Evolutionary conservation across 2,888 invertebrate species (phyloP), one percentile per base, ranked within the genome.

Genomic region (Malacosoma neustria): DNA sequence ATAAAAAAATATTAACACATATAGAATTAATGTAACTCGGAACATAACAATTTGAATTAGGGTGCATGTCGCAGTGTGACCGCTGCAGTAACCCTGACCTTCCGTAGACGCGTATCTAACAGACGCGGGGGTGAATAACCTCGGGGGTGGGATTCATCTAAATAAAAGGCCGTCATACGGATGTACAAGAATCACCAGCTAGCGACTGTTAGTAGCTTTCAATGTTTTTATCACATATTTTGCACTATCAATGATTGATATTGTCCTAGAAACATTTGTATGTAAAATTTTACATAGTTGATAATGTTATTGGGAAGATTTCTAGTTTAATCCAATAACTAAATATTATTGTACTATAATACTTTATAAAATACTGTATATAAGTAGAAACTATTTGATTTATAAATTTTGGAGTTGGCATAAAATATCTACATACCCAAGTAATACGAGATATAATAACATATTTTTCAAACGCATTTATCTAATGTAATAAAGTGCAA

Each of bases 101-200:
- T 79, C 61, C 66, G 54, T 54, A 57, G 62, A 57, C 62, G 58
- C 60, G 57, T 57, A 56, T 46, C 52, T 49, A 57, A 55, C 54
- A 46, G 54, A 53, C 48, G 51, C 60, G 59, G 54, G 73, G 80
- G 71, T 82, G 66, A 77, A 74, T 61, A 67, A 79, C 79, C 82
- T 60, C 61, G 56, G 63, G 79, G 80, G 77, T 77, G 72, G 55
- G 66, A 60, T 57, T 68, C 68, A 57, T 76, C 72, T 77, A 80
- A 81, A 81, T 81, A 80, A 77, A 73, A 81, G 68, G 70, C 58
- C 67, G 70, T 69, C 70, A 69, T 61, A 69, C 62, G 59, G n/a
- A n/a, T n/a, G n/a, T 60, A 58, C 57, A 46, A 48, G 53, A 58
- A 61, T 56, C 58, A 58, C 55, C 62, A 61, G 64, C 57, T 61